Evolutionary conservation across 2,797 vertebrate species (phyloP).

Genomic region (Emys orbicularis): DNA sequence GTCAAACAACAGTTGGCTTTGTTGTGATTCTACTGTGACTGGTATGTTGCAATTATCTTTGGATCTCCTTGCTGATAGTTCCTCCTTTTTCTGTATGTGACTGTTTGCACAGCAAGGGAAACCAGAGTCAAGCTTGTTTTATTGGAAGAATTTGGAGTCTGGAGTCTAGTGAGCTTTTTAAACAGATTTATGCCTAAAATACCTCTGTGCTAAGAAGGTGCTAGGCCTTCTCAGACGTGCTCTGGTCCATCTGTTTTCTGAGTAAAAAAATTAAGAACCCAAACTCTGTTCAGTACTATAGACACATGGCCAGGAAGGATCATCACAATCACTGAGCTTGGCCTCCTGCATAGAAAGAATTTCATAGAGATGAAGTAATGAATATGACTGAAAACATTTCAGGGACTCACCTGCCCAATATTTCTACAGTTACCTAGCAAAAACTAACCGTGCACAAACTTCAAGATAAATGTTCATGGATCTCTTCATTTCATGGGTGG

Average conservation of each 20-base stretch:
- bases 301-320: slow-evolving; percentile 26
- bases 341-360: neutral
- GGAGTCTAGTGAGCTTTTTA: neutral
- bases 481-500: neutral
- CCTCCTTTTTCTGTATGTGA: neutral
- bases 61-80: neutral
- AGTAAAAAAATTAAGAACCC: slow-evolving; percentile 23
- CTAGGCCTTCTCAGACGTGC: slow-evolving; percentile 40
- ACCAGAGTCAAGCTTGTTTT: neutral
- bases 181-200: slow-evolving; percentile 56
- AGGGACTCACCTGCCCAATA: neutral
- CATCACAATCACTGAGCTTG: slow-evolving; percentile 39
- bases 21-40: accelerated
- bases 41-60: neutral
- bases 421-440: neutral
- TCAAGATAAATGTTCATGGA: neutral
- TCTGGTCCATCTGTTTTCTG: slow-evolving; percentile 65
- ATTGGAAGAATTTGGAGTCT: slow-evolving; percentile 20
- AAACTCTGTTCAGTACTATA: slow-evolving; percentile 40
- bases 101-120: neutral
- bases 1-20: neutral
- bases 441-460: neutral
- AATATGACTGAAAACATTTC: neutral
- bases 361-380: neutral
- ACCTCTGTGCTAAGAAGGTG: slow-evolving; percentile 54